These are phyloP conservation scores for Drosophila neocordata DNA, from an alignment of 1,140 invertebrate species.

Conservation along the genomic window DNA sequence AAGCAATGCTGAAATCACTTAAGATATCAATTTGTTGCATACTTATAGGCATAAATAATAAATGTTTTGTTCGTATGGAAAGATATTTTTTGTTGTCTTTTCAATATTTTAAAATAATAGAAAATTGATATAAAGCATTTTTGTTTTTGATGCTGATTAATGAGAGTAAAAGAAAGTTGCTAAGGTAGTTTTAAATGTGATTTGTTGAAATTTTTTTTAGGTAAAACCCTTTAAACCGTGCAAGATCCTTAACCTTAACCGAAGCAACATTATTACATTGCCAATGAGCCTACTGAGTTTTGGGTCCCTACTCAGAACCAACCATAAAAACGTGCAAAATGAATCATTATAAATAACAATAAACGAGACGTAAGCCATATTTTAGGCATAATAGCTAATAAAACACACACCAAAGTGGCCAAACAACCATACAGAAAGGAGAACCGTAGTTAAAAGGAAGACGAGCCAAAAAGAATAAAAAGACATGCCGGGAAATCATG, in stretches of 20 bases:
- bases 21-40: constrained; percentile 2
- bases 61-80: background rate
- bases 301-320: constrained; percentile 47
- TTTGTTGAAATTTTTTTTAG: constrained; percentile 3
- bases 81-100: too few species aligned
- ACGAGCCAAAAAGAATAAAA: constrained; percentile 20
- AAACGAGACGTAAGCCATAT: constrained; percentile 77
- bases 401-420: constrained; percentile 71
- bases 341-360: constrained; percentile 79
- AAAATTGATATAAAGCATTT: too few species aligned
- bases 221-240: constrained; percentile 14
- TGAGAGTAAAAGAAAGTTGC: too few species aligned
- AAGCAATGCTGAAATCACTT: background rate
- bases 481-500: constrained; percentile 57
- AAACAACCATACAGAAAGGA: constrained; percentile 14
- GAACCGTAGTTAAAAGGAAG: background rate
- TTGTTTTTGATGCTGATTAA: too few species aligned
- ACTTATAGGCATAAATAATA: constrained; percentile 18
- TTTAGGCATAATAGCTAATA: constrained; percentile 78
- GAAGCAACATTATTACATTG: constrained; percentile 44
- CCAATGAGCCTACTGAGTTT: constrained; percentile 24
- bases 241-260: constrained; percentile 22
- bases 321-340: constrained; percentile 76
- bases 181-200: background rate
- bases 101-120: too few species aligned